Conservation (phyloP, 2,113 vertebrate species). For the Pterophyllum scalare region DNA sequence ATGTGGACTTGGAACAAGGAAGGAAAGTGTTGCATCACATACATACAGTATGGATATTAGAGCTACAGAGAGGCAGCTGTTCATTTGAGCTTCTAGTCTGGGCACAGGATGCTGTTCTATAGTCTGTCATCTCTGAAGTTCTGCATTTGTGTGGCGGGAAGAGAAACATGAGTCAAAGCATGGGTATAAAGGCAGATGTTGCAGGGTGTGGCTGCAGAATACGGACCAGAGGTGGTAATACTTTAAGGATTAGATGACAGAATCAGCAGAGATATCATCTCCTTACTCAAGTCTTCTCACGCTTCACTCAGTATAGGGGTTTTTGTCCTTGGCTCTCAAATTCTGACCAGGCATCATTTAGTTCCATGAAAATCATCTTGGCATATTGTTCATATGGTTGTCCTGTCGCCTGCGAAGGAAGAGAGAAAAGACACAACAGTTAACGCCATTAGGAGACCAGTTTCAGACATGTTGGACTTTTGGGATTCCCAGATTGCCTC, state of each 20-base stretch:
- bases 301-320: slow-evolving; percentile 88
- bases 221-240: slow-evolving; percentile 35
- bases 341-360: slow-evolving; percentile 99
- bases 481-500: neutral
- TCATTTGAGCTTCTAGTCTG: slow-evolving; percentile 58
- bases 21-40: slow-evolving; percentile 50
- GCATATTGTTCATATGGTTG: slow-evolving; percentile 99
- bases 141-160: slow-evolving; percentile 3
- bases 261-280: slow-evolving; percentile 13
- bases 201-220: slow-evolving; percentile 35
- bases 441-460: neutral
- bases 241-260: slow-evolving; percentile 36
- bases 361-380: slow-evolving; percentile 99
- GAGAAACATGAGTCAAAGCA: slow-evolving; percentile 73
- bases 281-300: neutral
- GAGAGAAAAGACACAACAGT: neutral
- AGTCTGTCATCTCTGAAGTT: slow-evolving; percentile 62
- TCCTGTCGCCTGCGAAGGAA: slow-evolving; percentile 88
- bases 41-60: slow-evolving; percentile 41
- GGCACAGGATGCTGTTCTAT: slow-evolving; percentile 67
- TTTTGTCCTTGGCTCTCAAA: slow-evolving; percentile 99
- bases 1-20: slow-evolving; percentile 27
- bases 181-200: slow-evolving; percentile 68
- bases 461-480: neutral
- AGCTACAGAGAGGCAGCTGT: slow-evolving; percentile 42